Evolutionary conservation across 2,888 invertebrate genomes (phyloP).

Genomic region (Lagria hirta): DNA sequence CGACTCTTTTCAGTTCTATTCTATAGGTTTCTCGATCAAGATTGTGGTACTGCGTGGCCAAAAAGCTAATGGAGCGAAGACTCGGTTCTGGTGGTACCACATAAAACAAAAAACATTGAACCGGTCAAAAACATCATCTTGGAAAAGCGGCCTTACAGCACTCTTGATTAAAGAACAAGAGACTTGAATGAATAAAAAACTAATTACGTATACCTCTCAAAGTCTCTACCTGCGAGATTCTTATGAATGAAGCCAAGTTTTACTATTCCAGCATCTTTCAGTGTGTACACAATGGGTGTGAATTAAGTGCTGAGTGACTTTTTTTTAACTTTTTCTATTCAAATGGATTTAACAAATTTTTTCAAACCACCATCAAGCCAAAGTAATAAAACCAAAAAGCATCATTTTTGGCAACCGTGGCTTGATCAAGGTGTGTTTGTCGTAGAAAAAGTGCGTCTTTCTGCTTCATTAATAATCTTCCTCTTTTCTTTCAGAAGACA

Average conservation of each 20-base stretch:
- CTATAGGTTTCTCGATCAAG: conserved; percentile 4
- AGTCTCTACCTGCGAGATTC: conserved; percentile 48
- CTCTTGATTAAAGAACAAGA: conserved; percentile 26
- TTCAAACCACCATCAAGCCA: too few species aligned
- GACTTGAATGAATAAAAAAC: conserved; percentile 40
- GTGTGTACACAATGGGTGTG: conserved; percentile 34
- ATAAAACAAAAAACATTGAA: conserved; percentile 35
- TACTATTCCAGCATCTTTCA: conserved; percentile 46
- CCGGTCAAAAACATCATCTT: conserved; percentile 46
- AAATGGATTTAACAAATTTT: too few species aligned
- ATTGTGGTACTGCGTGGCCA: conserved; percentile 16
- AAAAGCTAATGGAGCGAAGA: conserved; percentile 23
- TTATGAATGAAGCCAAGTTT: conserved; percentile 52
- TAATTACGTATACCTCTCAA: conserved; percentile 52
- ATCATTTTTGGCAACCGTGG: conserved; percentile 56
- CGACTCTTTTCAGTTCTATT: conserved; percentile 10
- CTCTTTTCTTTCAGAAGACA: conserved; percentile 30
- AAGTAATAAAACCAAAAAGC: conserved; percentile 1
- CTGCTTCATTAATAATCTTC: conserved; percentile 2
- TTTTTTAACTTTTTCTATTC: conserved; percentile 15
- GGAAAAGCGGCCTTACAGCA: conserved; percentile 28
- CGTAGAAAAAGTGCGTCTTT: conserved; percentile 1
- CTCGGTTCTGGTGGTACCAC: conserved; percentile 34
- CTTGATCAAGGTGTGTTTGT: conserved; percentile 46
- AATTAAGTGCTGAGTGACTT: conserved; percentile 25